phyloP scores from a whole-genome alignment of 1,140 invertebrate species.

The Philopotamus ludificatus region DNA sequence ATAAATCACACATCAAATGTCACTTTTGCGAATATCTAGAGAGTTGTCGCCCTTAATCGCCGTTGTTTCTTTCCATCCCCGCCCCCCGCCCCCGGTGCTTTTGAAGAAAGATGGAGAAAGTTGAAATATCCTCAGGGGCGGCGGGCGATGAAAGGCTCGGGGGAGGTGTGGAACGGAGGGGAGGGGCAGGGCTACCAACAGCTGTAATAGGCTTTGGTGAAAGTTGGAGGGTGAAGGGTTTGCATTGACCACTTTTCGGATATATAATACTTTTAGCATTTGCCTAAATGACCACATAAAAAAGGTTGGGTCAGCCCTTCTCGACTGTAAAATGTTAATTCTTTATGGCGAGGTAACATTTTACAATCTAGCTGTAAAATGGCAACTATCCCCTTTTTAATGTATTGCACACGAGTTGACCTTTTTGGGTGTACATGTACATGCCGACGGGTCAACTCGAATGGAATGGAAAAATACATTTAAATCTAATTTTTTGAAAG shows the following conservation, averaged over 20 bases:
- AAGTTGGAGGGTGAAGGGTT: background rate
- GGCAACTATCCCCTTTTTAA: background rate
- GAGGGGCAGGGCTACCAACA: too few relatives aligned
- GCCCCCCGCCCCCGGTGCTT: background rate
- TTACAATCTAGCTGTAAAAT: background rate
- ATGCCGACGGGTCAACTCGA: background rate
- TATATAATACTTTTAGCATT: slow-evolving; percentile 2
- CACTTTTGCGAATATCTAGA: slow-evolving; percentile 6
- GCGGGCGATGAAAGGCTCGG: too few relatives aligned
- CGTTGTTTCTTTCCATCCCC: background rate
- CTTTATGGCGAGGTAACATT: background rate
- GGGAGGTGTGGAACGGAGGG: too few relatives aligned
- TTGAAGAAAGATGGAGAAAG: background rate
- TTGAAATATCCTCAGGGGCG: background rate
- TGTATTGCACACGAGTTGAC: background rate
- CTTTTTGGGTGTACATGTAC: background rate
- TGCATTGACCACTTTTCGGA: slow-evolving; percentile 2
- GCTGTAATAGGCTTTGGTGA: slow-evolving; percentile 2
- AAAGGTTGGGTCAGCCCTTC: slow-evolving; percentile 4
- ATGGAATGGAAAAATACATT: too few relatives aligned
- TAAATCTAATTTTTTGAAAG: too few relatives aligned
- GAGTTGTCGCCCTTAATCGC: background rate
- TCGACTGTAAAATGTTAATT: slow-evolving; percentile 5
- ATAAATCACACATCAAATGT: slow-evolving; percentile 12
- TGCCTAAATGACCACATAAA: slow-evolving; percentile 6